These are phyloP conservation scores for Menidia beryllina DNA, from an alignment of 2,113 vertebrate genomes.

Conservation along the genomic window DNA sequence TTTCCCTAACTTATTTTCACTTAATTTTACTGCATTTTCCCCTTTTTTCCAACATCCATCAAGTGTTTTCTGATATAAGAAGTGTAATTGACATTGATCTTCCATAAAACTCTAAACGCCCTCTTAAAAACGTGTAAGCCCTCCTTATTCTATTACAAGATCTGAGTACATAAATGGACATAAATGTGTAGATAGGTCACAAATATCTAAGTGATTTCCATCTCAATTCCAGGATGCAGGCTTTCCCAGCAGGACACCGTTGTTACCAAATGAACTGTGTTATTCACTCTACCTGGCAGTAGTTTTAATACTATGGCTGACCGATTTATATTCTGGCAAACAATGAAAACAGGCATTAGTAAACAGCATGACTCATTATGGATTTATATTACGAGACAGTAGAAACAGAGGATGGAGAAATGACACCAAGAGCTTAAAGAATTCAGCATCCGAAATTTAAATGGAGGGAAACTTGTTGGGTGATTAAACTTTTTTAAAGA, in stretches of 20 bases:
- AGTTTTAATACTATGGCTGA: neutral
- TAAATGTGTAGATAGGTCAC: too few relatives aligned
- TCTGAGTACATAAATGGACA: too few relatives aligned
- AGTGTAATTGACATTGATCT: too few relatives aligned
- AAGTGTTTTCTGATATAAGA: too few relatives aligned
- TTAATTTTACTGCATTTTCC: too few relatives aligned
- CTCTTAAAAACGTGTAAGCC: too few relatives aligned
- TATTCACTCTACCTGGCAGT: neutral
- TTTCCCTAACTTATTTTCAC: neutral
- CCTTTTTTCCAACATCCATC: neutral
- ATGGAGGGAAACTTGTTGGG: slow-evolving; percentile 50
- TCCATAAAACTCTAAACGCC: too few relatives aligned
- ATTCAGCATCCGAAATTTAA: slow-evolving; percentile 42
- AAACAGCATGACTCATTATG: slow-evolving; percentile 42
- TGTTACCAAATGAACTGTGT: too few relatives aligned
- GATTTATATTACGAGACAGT: slow-evolving; percentile 11
- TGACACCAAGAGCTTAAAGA: slow-evolving; percentile 40
- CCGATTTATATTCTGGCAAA: neutral
- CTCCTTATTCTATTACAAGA: too few relatives aligned
- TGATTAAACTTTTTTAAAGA: slow-evolving; percentile 62
- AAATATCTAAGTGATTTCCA: too few relatives aligned
- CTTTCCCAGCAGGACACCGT: too few relatives aligned
- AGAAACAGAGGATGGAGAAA: slow-evolving; percentile 15
- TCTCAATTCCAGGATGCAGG: too few relatives aligned
- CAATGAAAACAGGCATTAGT: slow-evolving; percentile 10